A percentile compares a stretch with the other conserved stretches of the same genome.
Evolutionary conservation across 2,797 vertebrate genomes (phyloP).

Genomic region (Ateles fusciceps): DNA sequence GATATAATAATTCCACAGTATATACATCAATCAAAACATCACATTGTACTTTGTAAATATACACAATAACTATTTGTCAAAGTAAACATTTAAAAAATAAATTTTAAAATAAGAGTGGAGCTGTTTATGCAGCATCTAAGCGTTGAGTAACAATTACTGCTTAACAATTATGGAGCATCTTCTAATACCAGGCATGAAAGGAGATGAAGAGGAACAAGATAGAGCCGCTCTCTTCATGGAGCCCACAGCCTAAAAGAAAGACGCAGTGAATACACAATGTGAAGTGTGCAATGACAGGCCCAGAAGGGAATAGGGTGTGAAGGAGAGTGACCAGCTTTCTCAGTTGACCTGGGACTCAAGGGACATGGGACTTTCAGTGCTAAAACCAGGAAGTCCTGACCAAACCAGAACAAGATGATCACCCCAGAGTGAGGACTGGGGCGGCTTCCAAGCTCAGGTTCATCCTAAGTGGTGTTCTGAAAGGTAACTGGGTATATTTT

Average conservation of each 20-base stretch:
- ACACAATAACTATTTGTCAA: not conserved
- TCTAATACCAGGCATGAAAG: not conserved
- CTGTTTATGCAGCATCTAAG: not conserved
- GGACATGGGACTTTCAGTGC: not conserved
- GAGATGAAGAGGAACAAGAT: not conserved
- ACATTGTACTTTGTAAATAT: not conserved
- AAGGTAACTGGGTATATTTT: not conserved
- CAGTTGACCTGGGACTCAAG: accelerated
- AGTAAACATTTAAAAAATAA: not conserved
- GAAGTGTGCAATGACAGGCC: not conserved
- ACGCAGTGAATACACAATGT: not conserved
- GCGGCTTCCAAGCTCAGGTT: not conserved
- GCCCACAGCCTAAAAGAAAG: not conserved
- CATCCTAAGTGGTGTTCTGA: not conserved
- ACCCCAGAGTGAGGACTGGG: not conserved
- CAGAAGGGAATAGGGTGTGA: not conserved
- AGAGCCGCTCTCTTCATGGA: not conserved
- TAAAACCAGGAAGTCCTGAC: not conserved
- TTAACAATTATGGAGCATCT: not conserved
- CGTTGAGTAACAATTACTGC: not conserved
- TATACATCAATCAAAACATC: not conserved
- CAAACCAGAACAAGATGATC: not conserved
- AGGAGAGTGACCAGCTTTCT: not conserved
- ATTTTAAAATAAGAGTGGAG: not conserved
- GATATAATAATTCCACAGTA: not conserved